A percentile compares a stretch with the other conserved stretches of the same genome.
phyloP scores from a whole-genome alignment of 2,797 vertebrate species.

The Myotis findleyi region DNA sequence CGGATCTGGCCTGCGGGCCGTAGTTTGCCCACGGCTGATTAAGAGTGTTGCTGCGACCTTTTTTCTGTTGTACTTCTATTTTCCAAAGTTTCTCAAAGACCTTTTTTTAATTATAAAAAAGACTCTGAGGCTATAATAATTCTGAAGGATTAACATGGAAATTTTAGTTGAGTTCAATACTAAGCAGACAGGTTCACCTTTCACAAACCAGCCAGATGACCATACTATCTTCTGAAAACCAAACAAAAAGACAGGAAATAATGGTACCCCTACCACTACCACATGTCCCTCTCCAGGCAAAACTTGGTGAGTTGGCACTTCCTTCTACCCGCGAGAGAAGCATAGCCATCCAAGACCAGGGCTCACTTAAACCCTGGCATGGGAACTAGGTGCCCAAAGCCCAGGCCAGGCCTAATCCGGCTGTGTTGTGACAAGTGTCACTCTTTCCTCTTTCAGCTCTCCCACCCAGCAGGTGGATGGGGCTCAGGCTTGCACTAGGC shows the following conservation, averaged over 20 bases:
- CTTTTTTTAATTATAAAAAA: conserved; percentile 32
- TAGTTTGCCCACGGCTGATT: no score
- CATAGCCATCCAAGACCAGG: not conserved
- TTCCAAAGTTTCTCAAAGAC: conserved; percentile 50
- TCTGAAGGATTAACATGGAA: conserved; percentile 39
- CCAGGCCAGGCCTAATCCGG: not conserved
- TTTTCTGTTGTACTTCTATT: conserved; percentile 45
- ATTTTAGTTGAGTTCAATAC: conserved; percentile 33
- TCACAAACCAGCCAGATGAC: conserved; percentile 4
- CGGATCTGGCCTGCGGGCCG: no score
- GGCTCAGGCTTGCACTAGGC: not conserved
- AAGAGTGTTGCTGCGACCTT: not conserved
- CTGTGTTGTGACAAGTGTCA: not conserved
- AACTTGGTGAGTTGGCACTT: not conserved
- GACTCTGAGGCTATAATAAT: conserved; percentile 35
- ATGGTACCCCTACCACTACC: not conserved
- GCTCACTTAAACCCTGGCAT: conserved; percentile 21
- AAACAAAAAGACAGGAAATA: conserved; percentile 32
- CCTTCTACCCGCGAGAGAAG: conserved; percentile 27
- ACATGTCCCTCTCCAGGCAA: not conserved
- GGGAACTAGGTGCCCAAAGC: not conserved
- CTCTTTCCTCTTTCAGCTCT: not conserved
- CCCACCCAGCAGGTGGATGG: not conserved
- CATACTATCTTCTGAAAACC: conserved; percentile 40
- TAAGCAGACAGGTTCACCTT: conserved; percentile 41